These are phyloP conservation scores for Protodeltote pygarga DNA, from an alignment of 2,888 invertebrate genomes.

Conservation along the genomic window DNA sequence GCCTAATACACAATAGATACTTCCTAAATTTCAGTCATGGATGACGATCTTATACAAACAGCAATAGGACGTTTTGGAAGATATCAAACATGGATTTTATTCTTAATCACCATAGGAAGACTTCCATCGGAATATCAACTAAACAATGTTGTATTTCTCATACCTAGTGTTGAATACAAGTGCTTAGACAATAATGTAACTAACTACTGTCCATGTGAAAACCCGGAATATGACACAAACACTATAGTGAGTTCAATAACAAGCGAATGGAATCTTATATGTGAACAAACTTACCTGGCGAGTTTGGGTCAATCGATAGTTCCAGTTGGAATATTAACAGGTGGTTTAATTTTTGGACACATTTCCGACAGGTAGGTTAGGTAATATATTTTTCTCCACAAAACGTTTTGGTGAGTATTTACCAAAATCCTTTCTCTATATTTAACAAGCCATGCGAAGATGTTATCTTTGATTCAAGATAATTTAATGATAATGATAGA, in stretches of 20 bases:
- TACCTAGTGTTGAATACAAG: slow-evolving; percentile 81
- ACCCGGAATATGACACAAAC: slow-evolving; percentile 83
- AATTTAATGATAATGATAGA: too few relatives aligned
- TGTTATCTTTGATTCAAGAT: too few relatives aligned
- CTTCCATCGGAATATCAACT: slow-evolving; percentile 86
- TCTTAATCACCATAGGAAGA: slow-evolving; percentile 81
- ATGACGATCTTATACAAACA: slow-evolving; percentile 67
- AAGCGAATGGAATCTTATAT: slow-evolving; percentile 88
- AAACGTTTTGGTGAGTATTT: too few relatives aligned
- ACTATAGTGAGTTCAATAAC: slow-evolving; percentile 85
- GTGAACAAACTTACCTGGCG: slow-evolving; percentile 81
- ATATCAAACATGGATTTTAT: slow-evolving; percentile 83
- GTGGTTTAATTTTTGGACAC: slow-evolving; percentile 84
- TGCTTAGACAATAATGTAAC: slow-evolving; percentile 76
- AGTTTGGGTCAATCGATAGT: slow-evolving; percentile 86
- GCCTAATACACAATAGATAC: too few relatives aligned
- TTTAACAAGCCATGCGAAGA: too few relatives aligned
- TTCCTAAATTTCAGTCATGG: slow-evolving; percentile 9
- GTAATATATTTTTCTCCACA: too few relatives aligned
- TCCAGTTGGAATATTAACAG: slow-evolving; percentile 85
- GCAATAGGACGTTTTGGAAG: slow-evolving; percentile 84
- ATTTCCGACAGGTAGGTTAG: slow-evolving; percentile 76
- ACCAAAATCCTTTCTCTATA: too few relatives aligned
- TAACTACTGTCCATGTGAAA: slow-evolving; percentile 74
- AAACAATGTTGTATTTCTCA: slow-evolving; percentile 84